Evolutionary conservation across 1,140 invertebrate genomes (phyloP), one percentile per base, ranked within the genome.

Genomic region (Meloidogyne floridensis): DNA sequence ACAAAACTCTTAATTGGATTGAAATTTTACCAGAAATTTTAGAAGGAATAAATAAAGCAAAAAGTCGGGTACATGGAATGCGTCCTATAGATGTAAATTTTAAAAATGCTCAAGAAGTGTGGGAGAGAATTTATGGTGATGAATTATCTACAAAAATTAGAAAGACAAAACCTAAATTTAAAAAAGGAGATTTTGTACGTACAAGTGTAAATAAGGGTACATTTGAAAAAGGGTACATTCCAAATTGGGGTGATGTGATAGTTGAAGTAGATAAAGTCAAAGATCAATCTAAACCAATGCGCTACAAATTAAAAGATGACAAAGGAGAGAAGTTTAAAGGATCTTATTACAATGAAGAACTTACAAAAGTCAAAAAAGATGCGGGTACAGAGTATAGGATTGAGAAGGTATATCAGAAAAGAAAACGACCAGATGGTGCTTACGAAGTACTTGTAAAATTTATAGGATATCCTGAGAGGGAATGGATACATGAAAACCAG

Each of bases 11-110:
- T 13, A n/a, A 43, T 42, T 84, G 84, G 84, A 56, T 84, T 65
- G 70, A 70, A 20, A 51, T 85, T 32, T 51, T 84, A 15, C 85
- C 81, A 32, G 18, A 82, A 13, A 84, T 84, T 75, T 47, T 83
- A 8, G 65, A 86, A 2, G 85, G 54, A 10, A 76, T 86, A 2
- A 84, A 84, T 72, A 71, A 79, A 10, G 42, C 70, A 5, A 18
- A 32, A 2, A 11, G 51, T 71, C 15, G 84, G 11, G 83, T 65
- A 1, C 86, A 77, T 18, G 72, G 81, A 56, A 72, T 84, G 65
- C 20, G 81, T 0, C 84, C 84, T 15, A 72, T 83, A 8, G 79
- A 81, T 53, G 74, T 84, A 15, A 70, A 70, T 20, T 47, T 43
- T 51, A 8, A 70, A 43, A 78, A 78, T 78, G 32, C 65, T 1